Evolutionary conservation across 2,797 vertebrate genomes (phyloP), one percentile per base, ranked within the genome.

Genomic region (Melanotaenia pygmaea): DNA sequence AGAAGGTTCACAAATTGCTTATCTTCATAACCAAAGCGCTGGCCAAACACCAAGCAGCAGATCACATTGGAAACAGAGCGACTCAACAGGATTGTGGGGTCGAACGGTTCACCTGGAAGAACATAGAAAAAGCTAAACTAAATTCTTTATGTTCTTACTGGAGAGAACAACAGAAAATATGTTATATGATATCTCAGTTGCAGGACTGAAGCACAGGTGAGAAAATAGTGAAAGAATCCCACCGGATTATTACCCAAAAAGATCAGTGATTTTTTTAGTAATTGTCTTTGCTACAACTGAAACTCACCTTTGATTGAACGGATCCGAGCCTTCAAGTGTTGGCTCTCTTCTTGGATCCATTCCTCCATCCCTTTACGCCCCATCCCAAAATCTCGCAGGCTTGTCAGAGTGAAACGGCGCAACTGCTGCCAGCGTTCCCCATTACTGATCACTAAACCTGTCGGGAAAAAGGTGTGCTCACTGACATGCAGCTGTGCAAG

Each of bases 311-410:
- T 84, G 1, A 69, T 85, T 7, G 73, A 38, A 0, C 64, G 28
- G 2, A 94, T 61, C 0, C 45, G 43, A 1, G n/a, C 74, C 34
- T 47, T 72, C 65, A 93, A 50, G 72, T 93, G 74, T 54, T 11
- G 43, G 79, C 92, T 28, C 26, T 28, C 26, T 28, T 28, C 26
- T 28, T 28, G 26, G 26, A 28, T 28, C 26, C 26, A 28, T 90
- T 78, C 63, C 22, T 94, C 93, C 92, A 94, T 94, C 68, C 88
- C 81, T 32, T 91, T 93, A 24, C 91, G 88, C 56, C 93, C 94
- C 94, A 94, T 94, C 64, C 93, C 92, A 51, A 94, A 94, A 82
- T 94, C 92, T 85, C 89, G 83, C 2, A 94, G 78, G 0, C 93
- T 93, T 3, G 82, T 82, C 28, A 94, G 80, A 0, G 87, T 90